phyloP scores from a whole-genome alignment of 2,888 invertebrate species.

The Ochlodes sylvanus region DNA sequence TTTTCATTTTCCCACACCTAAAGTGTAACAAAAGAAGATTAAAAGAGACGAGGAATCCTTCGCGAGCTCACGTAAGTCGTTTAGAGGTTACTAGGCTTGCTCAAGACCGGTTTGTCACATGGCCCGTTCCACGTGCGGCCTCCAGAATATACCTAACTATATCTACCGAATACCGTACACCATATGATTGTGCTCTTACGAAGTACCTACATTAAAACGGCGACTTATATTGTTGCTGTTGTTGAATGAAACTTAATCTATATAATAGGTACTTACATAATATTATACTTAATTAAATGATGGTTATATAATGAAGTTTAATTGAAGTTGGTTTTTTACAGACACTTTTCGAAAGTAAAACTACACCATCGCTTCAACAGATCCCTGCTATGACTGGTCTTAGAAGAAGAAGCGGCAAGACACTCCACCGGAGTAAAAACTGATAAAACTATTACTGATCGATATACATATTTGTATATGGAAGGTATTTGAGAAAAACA shows the following conservation, averaged over 20 bases:
- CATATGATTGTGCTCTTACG: conserved; percentile 40
- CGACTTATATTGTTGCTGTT: neutral
- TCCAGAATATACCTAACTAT: conserved; percentile 61
- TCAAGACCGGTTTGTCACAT: conserved; percentile 82
- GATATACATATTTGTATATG: no score
- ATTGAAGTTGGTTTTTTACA: no score
- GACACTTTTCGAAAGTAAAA: no score
- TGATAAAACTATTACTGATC: no score
- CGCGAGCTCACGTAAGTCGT: conserved; percentile 71
- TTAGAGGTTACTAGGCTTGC: conserved; percentile 83
- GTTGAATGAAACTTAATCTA: neutral
- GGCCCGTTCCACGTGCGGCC: conserved; percentile 80
- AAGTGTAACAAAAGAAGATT: conserved; percentile 60
- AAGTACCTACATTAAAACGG: conserved; percentile 39
- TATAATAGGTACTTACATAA: no score
- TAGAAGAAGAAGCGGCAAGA: no score
- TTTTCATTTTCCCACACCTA: conserved; percentile 46
- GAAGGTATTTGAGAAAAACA: no score
- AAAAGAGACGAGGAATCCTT: conserved; percentile 65
- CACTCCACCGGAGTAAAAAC: no score
- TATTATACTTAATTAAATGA: no score
- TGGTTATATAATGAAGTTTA: no score
- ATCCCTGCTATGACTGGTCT: no score
- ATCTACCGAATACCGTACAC: conserved; percentile 45
- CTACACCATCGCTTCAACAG: no score